Evolutionary conservation across 2,888 invertebrate species (phyloP).

Genomic region (Lobophora halterata): DNA sequence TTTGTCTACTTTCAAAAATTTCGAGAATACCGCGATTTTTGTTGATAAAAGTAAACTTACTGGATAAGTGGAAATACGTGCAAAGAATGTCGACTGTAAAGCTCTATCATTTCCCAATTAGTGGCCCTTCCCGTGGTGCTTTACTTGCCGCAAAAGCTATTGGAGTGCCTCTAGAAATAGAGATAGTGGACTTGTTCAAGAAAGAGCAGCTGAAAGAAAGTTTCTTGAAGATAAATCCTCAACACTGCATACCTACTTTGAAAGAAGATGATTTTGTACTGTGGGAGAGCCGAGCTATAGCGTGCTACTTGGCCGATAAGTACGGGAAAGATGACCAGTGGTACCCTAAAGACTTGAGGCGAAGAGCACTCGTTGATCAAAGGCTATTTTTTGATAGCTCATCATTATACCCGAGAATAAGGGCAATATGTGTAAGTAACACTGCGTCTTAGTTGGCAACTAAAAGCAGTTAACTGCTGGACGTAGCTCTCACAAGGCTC

Average conservation of each 20-base stretch:
- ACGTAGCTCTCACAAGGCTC: too few relatives aligned
- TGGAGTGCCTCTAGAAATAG: slow-evolving; percentile 71
- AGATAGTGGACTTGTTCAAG: slow-evolving; percentile 78
- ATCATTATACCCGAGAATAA: slow-evolving; percentile 81
- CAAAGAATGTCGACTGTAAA: slow-evolving; percentile 43
- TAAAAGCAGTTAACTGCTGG: too few relatives aligned
- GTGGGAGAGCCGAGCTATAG: slow-evolving; percentile 86
- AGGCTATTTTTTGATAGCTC: slow-evolving; percentile 83
- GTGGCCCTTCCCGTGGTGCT: slow-evolving; percentile 83
- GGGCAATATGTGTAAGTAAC: slow-evolving; percentile 80
- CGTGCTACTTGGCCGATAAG: slow-evolving; percentile 81
- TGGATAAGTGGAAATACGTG: background rate
- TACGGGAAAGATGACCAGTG: slow-evolving; percentile 81
- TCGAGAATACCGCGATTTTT: too few relatives aligned
- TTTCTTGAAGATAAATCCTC: slow-evolving; percentile 83
- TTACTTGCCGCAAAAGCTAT: slow-evolving; percentile 80
- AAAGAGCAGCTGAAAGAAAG: slow-evolving; percentile 81
- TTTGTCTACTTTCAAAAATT: too few relatives aligned
- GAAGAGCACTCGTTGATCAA: slow-evolving; percentile 82
- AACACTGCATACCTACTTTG: slow-evolving; percentile 85
- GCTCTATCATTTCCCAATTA: slow-evolving; percentile 82
- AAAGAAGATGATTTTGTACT: slow-evolving; percentile 83
- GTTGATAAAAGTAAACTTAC: too few relatives aligned
- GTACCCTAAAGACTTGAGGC: slow-evolving; percentile 81
- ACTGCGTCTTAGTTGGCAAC: background rate